phyloP scores from a whole-genome alignment of 2,797 vertebrate species.

The Pogonophryne albipinna region DNA sequence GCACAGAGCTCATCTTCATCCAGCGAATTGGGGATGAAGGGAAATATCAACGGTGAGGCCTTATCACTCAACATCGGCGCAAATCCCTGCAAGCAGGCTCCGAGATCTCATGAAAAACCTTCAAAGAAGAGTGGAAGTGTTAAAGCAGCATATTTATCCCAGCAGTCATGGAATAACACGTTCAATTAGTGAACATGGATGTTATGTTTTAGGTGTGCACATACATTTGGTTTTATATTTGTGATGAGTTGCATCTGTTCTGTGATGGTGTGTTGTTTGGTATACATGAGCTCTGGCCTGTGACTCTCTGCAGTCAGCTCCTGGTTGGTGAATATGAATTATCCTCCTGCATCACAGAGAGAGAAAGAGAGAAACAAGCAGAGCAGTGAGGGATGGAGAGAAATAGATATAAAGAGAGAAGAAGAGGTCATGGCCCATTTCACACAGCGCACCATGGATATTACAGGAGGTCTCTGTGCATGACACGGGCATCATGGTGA shows the following conservation, averaged over 20 bases:
- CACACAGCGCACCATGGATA: conserved; percentile 42
- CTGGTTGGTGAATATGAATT: conserved; percentile 51
- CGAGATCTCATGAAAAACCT: neutral
- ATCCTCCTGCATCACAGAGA: conserved; percentile 44
- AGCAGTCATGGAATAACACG: conserved; percentile 6
- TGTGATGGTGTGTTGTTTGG: conserved; percentile 36
- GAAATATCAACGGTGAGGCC: neutral
- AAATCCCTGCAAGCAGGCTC: neutral
- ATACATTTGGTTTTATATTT: conserved; percentile 12
- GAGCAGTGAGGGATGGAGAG: conserved; percentile 27
- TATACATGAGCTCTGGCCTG: conserved; percentile 56
- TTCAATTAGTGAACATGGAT: neutral
- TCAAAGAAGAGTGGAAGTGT: neutral
- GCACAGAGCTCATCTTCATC: neutral
- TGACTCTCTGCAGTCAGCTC: conserved; percentile 61
- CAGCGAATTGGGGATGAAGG: neutral
- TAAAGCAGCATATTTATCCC: neutral
- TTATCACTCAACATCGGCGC: neutral
- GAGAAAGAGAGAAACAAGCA: conserved; percentile 13
- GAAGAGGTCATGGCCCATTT: conserved; percentile 57
- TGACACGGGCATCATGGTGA: conserved; percentile 31
- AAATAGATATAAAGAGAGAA: conserved; percentile 2
- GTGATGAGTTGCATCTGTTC: conserved; percentile 36
- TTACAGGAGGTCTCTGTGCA: conserved; percentile 51
- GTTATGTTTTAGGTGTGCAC: neutral